These are phyloP conservation scores for Trisateles emortualis DNA, from an alignment of 2,888 invertebrate species.

Conservation along the genomic window DNA sequence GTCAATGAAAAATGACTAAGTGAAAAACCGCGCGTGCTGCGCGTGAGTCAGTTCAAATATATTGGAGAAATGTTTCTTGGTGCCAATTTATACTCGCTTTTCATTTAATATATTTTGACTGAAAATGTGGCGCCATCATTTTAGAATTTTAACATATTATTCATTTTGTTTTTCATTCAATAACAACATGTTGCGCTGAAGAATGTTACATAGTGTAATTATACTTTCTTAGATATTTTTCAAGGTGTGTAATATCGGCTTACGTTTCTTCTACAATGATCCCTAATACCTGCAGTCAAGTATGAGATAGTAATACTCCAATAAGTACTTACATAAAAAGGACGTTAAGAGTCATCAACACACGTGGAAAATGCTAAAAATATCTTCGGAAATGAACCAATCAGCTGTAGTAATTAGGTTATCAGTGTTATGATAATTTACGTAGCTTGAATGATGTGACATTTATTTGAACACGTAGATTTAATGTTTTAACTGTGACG, in stretches of 20 bases:
- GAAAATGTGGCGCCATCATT: neutral
- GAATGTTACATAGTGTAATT: neutral
- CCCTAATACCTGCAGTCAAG: too few relatives aligned
- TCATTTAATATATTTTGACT: neutral
- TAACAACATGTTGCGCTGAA: neutral
- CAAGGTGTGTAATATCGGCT: too few relatives aligned
- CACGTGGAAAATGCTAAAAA: neutral
- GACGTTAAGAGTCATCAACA: neutral
- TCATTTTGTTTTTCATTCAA: neutral
- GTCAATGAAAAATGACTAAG: constrained; percentile 77
- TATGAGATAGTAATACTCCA: too few relatives aligned
- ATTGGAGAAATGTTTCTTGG: constrained; percentile 58
- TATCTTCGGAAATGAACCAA: constrained; percentile 12
- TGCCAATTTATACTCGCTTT: constrained; percentile 37
- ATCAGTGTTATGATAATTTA: constrained; percentile 9
- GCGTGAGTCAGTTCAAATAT: constrained; percentile 67
- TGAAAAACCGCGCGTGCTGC: constrained; percentile 51
- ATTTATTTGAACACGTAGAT: neutral
- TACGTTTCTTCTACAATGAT: too few relatives aligned
- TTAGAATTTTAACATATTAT: neutral
- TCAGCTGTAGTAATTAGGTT: constrained; percentile 9
- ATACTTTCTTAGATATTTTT: too few relatives aligned
- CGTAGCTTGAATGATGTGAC: neutral
- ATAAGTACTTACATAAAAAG: too few relatives aligned
- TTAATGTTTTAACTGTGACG: too few relatives aligned